Evolutionary conservation across 2,113 vertebrate genomes (phyloP).

Genomic region (Lathamus discolor): DNA sequence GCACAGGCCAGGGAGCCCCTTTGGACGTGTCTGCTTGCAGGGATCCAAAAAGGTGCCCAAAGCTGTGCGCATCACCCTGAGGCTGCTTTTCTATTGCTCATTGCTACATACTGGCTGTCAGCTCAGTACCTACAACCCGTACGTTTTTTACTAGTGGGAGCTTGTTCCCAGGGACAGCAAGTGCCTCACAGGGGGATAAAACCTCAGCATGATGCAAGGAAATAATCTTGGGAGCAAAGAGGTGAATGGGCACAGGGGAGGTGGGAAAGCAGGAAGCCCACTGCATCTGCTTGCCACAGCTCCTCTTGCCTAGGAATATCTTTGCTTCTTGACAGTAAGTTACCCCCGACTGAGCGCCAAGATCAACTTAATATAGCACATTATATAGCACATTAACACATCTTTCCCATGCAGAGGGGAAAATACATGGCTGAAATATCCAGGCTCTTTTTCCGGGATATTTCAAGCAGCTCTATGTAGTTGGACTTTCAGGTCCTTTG

Average conservation of each 20-base stretch:
- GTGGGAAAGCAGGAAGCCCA: not conserved
- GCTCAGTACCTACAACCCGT: not conserved
- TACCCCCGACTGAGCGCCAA: not conserved
- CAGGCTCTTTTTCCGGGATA: rapidly evolving
- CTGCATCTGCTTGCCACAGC: not conserved
- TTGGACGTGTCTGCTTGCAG: not conserved
- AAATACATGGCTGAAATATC: not conserved
- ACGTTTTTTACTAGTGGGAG: not conserved
- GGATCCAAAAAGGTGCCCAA: not conserved
- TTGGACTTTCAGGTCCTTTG: not conserved
- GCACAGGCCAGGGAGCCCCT: too few species aligned
- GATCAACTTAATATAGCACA: not conserved
- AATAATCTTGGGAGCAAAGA: not conserved
- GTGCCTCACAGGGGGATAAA: rapidly evolving
- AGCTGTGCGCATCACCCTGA: not conserved
- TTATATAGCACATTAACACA: not conserved
- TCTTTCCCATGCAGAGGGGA: not conserved
- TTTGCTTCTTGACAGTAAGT: not conserved
- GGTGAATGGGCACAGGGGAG: not conserved
- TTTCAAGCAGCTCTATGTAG: not conserved
- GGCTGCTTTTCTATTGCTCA: not conserved
- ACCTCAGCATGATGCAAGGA: rapidly evolving
- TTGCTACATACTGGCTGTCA: not conserved
- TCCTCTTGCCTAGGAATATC: not conserved
- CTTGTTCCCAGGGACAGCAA: not conserved